A percentile compares a stretch with the other conserved stretches of the same genome.
Conservation (phyloP, 1,140 invertebrate species). For the Aphis craccivora region DNA sequence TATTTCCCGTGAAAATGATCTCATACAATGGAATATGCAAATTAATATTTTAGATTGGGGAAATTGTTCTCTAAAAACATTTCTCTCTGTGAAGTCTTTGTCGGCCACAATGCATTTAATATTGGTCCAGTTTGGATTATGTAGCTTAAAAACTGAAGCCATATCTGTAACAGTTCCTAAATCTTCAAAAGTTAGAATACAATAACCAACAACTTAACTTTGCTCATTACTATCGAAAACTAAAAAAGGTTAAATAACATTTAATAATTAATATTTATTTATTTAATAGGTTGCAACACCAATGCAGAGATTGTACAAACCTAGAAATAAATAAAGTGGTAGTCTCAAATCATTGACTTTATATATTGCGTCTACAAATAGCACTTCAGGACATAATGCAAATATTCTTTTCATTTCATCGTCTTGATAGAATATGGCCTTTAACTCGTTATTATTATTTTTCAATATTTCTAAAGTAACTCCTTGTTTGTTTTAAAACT, state of each 20-base stretch:
- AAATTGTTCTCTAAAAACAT: too few species aligned
- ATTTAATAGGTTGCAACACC: not conserved
- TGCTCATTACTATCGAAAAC: not conserved
- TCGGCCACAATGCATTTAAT: not conserved
- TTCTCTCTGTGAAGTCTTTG: not conserved
- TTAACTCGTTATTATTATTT: not conserved
- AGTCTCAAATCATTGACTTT: conserved; percentile 9
- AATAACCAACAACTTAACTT: not conserved
- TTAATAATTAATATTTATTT: not conserved
- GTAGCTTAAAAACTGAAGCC: not conserved
- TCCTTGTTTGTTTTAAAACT: not conserved
- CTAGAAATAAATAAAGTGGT: not conserved
- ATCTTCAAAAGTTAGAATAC: not conserved
- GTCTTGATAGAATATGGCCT: not conserved
- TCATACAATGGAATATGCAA: too few species aligned
- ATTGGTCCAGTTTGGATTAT: not conserved
- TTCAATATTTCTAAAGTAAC: not conserved
- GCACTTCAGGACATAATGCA: not conserved
- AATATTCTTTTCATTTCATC: not conserved
- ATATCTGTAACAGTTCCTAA: not conserved
- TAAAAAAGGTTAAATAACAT: too few species aligned
- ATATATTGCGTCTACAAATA: not conserved
- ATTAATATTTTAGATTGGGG: too few species aligned
- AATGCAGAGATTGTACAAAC: not conserved
- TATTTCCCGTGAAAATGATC: too few species aligned